Percentiles rank a stretch among this genome's conserved stretches.
Conservation (phyloP, 2,888 invertebrate genomes). For the Limenitis camilla region DNA sequence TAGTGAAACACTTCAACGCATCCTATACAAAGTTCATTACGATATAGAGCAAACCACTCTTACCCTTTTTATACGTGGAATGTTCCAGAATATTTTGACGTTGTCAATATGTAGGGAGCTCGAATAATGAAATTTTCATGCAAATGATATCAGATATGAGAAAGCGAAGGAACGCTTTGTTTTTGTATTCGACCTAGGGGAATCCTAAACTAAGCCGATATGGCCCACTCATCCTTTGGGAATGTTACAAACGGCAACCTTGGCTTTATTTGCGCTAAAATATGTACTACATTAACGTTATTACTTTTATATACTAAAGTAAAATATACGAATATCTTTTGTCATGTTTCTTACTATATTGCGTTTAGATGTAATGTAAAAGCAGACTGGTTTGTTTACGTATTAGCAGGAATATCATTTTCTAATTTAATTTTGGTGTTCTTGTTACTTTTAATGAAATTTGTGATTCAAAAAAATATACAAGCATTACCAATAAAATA, state of each 20-base stretch:
- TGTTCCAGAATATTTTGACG: slow-evolving; percentile 28
- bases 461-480: neutral
- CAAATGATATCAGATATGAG: slow-evolving; percentile 28
- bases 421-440: too few species aligned
- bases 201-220: slow-evolving; percentile 22
- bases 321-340: neutral
- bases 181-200: slow-evolving; percentile 23
- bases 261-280: slow-evolving; percentile 7
- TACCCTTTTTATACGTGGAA: slow-evolving; percentile 22
- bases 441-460: neutral
- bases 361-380: too few species aligned
- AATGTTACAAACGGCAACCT: slow-evolving; percentile 13
- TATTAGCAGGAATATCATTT: too few species aligned
- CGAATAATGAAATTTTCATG: slow-evolving; percentile 32
- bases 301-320: neutral
- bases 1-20: too few species aligned
- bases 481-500: too few species aligned
- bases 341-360: neutral
- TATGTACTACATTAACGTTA: neutral
- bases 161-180: slow-evolving; percentile 22
- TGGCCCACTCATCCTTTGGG: slow-evolving; percentile 9
- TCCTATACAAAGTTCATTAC: too few species aligned
- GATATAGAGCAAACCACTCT: too few species aligned
- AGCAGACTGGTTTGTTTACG: too few species aligned
- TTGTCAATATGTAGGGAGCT: slow-evolving; percentile 29